Base-by-base conservation (phyloP, 2,113 vertebrate genomes). In the Condylura cristata region DNA sequence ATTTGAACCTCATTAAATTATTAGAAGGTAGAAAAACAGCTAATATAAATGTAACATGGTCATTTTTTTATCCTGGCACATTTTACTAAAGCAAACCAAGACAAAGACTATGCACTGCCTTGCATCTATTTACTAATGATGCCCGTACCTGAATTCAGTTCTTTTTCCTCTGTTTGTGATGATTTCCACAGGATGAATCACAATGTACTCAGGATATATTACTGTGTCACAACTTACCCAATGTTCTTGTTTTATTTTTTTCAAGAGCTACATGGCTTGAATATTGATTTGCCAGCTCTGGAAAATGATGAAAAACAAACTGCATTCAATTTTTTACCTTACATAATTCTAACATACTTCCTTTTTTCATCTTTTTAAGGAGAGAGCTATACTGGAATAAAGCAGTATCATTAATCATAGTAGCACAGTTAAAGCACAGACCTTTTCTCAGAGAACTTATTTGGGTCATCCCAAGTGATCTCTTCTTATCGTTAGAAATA, bases 401-500 rank as follows among this genome's bases (percentile, higher is more conserved):
- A 91, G 44, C 30, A 70, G 61, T 34, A 14, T 22, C 28, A 86
- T 94, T 87, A 84, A 94, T 97, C 95, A 97, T 37, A 58, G 71
- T 16, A 87, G 76, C 60, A 56, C 24, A 30, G 76, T 70, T 79
- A 94, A 72, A 17, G 26, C 66, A 14, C 5, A 93, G 83, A 65
- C 75, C 17, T 85, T 94, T 91, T 71, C 61, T 71, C 60, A 65
- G 61, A 92, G 63, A 93, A 84, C 48, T 81, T 94, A 94, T 82
- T 85, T 88, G 83, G 90, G 93, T 95, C 95, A 94, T 90, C 74
- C 22, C 39, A 81, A 26, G 68, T 61, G 72, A 88, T 92, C 84
- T 66, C 83, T 90, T 89, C 89, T 94, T 93, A 96, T 91, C 84
- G 93, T 94, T 95, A 93, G 89, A 78, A 94, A 85, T 60, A 81